Base-by-base conservation (phyloP, 2,797 vertebrate genomes). In the Sus cebifrons region DNA sequence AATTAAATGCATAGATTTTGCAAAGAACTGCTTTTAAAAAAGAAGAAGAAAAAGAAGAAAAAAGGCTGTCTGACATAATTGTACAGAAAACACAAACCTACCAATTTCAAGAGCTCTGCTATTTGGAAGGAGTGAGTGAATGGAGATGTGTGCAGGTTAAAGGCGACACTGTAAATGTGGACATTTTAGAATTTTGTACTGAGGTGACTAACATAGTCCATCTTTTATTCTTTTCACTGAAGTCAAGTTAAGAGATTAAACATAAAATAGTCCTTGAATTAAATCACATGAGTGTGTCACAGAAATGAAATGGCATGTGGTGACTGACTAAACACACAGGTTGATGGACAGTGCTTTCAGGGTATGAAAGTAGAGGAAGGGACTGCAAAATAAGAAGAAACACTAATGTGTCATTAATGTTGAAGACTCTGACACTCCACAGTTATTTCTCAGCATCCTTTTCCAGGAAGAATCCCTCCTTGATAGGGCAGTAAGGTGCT, bases 281-380 rank as follows among this genome's bases (percentile, higher is more conserved):
- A 74, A 92, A 83, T 58, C 36, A 73, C 70, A 56, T n/a, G n/a
- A n/a, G 13, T 91, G 93, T 91, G 92, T 96, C 95, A 65, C 29
- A 94, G 79, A 96, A 68, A 96, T 94, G 97, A 86, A 95, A 88
- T 91, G 95, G 14, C 40, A 85, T 6, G 81, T 70, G 23, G 92
- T 44, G 88, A 96, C 49, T 97, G 97, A 98, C 96, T 86, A 96
- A 98, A 97, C 95, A 99, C 98, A 99, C 98, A 96, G 99, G 99
- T 98, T 99, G 99, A 99, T 99, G 99, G 99, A 99, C 99, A 99
- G 98, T 99, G 99, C 99, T 99, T 99, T 99, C 99, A 99, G 99
- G 99, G 98, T n/a, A 99, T 99, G 99, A 99, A 99, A 98, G 99
- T 99, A 99, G 99, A 99, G 98, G 99, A 99, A 98, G 99, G 99